phyloP scores from a whole-genome alignment of 2,888 invertebrate genomes.

The Amiota communis region DNA sequence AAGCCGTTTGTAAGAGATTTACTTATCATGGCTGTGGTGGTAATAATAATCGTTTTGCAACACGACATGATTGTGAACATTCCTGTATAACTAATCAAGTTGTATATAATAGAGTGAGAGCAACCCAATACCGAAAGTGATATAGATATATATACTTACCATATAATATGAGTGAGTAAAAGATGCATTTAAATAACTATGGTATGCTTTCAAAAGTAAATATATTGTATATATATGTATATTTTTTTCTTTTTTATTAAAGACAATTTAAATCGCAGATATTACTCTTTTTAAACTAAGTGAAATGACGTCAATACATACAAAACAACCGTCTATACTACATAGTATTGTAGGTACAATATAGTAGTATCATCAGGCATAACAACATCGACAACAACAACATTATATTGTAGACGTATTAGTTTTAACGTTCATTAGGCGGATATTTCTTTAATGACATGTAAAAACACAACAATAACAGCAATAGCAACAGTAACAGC shows the following conservation, averaged over 20 bases:
- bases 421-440: conserved; percentile 28
- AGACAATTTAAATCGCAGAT: neutral
- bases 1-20: neutral
- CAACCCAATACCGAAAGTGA: too few species aligned
- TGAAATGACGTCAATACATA: conserved; percentile 16
- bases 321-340: neutral
- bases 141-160: too few species aligned
- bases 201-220: neutral
- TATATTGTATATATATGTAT: neutral
- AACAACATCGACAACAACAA: conserved; percentile 15
- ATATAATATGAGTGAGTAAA: too few species aligned
- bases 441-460: conserved; percentile 34
- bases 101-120: neutral
- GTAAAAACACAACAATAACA: conserved; percentile 27
- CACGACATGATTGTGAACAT: conserved; percentile 1
- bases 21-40: neutral
- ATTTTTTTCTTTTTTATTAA: neutral
- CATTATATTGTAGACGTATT: conserved; percentile 22
- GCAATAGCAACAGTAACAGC: conserved; percentile 12
- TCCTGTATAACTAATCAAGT: neutral
- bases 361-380: neutral
- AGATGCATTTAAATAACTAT: too few species aligned
- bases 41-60: neutral
- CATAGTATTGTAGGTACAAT: too few species aligned
- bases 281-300: neutral